Conservation (phyloP, 2,888 invertebrate species). For the Drosophila histrio region DNA sequence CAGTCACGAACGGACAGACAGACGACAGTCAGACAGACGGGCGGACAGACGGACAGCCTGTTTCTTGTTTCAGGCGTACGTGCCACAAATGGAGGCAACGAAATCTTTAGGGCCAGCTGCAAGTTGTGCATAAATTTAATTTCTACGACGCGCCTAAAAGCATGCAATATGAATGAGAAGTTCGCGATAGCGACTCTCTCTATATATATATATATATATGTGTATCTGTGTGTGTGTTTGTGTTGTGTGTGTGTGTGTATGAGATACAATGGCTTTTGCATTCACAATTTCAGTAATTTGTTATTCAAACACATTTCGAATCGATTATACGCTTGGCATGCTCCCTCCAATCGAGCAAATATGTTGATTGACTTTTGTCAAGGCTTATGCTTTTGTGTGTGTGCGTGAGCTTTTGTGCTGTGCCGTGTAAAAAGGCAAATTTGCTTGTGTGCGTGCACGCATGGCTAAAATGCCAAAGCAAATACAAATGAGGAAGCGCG, state of each 20-base stretch:
- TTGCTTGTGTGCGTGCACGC: conserved; percentile 20
- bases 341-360: conserved; percentile 74
- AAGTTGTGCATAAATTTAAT: conserved; percentile 71
- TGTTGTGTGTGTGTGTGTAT: conserved; percentile 16
- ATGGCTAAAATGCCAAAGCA: conserved; percentile 58
- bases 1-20: conserved; percentile 15
- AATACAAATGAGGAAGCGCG: conserved; percentile 73
- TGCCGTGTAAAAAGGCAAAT: conserved; percentile 31
- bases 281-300: conserved; percentile 76
- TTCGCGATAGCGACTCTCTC: neutral
- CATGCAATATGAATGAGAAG: conserved; percentile 35
- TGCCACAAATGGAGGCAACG: conserved; percentile 3
- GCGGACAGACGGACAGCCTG: conserved; percentile 1
- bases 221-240: neutral
- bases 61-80: conserved; percentile 9
- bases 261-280: conserved; percentile 63
- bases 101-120: conserved; percentile 29
- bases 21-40: conserved; percentile 3
- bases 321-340: conserved; percentile 76
- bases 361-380: conserved; percentile 80
- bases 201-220: no score
- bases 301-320: conserved; percentile 78
- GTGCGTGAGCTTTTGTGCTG: conserved; percentile 35
- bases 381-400: conserved; percentile 49
- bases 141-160: conserved; percentile 56